phyloP scores from a whole-genome alignment of 2,888 invertebrate species.

The Holacanthella duospinosa region DNA sequence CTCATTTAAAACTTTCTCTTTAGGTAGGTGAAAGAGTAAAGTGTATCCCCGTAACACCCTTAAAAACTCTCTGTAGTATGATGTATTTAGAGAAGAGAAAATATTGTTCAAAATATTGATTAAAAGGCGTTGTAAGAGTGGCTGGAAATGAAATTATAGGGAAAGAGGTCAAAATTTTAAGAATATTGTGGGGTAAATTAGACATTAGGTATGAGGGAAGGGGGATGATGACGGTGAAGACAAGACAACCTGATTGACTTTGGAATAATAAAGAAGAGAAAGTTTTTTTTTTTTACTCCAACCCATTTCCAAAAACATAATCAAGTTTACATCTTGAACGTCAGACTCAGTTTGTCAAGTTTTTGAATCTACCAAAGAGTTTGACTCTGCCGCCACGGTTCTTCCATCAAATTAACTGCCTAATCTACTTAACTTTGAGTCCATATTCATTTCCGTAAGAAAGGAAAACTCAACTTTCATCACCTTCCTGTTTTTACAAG shows the following conservation, averaged over 20 bases:
- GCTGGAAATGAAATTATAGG: not conserved
- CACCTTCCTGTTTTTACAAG: too few relatives aligned
- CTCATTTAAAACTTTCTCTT: too few relatives aligned
- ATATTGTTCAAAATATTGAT: too few relatives aligned
- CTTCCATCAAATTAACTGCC: conserved; percentile 14
- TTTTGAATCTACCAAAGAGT: conserved; percentile 9
- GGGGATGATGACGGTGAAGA: too few relatives aligned
- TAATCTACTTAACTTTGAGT: conserved; percentile 14
- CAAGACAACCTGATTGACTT: not conserved
- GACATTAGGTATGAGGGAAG: too few relatives aligned
- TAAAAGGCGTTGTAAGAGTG: not conserved
- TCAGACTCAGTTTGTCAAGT: conserved; percentile 14
- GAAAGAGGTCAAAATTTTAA: not conserved
- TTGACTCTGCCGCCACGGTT: not conserved
- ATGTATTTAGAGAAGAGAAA: too few relatives aligned
- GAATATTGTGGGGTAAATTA: not conserved
- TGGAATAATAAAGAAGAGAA: not conserved
- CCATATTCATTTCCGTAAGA: not conserved
- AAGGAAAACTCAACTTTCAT: too few relatives aligned
- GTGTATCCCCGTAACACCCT: too few relatives aligned
- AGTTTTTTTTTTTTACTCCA: not conserved
- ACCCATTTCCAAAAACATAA: conserved; percentile 15
- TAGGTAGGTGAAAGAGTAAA: too few relatives aligned
- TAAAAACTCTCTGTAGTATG: too few relatives aligned
- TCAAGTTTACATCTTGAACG: conserved; percentile 15